Percentiles rank a stretch among this genome's conserved stretches.
Conservation (phyloP, 2,888 invertebrate species). For the Tetragonisca angustula region DNA sequence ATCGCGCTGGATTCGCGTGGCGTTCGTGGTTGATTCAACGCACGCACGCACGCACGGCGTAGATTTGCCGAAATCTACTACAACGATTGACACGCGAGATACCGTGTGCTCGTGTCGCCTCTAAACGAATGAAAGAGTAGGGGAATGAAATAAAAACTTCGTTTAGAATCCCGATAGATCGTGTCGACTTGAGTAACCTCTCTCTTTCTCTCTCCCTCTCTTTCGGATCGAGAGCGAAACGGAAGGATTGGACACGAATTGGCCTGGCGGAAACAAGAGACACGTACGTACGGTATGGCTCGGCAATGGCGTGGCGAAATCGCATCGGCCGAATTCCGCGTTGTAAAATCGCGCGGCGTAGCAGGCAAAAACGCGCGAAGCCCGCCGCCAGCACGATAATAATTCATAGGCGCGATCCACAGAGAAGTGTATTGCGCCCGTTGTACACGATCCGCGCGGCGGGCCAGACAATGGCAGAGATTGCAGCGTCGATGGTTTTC, state of each 20-base stretch:
- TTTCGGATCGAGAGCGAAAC: neutral
- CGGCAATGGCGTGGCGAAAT: neutral
- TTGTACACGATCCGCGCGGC: slow-evolving; percentile 54
- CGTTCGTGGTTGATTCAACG: neutral
- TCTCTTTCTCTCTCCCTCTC: too few relatives aligned
- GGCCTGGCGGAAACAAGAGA: neutral
- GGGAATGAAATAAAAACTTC: neutral
- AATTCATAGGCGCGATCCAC: slow-evolving; percentile 58
- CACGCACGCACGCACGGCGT: too few relatives aligned
- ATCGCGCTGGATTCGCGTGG: neutral
- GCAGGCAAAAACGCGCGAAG: slow-evolving; percentile 21
- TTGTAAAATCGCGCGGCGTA: slow-evolving; percentile 16
- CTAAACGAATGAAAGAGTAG: too few relatives aligned
- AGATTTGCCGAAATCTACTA: too few relatives aligned
- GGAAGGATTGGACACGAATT: too few relatives aligned
- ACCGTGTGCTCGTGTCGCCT: too few relatives aligned
- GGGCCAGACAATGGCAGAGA: slow-evolving; percentile 55
- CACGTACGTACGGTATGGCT: neutral
- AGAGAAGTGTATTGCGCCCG: slow-evolving; percentile 51
- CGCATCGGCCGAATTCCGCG: slow-evolving; percentile 31
- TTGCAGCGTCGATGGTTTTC: slow-evolving; percentile 60
- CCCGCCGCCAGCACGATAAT: slow-evolving; percentile 28
- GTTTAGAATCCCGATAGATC: neutral
- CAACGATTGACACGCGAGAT: too few relatives aligned
- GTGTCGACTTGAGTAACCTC: neutral